A percentile compares a stretch with the other conserved stretches of the same genome.
Evolutionary conservation across 2,888 invertebrate species (phyloP).

Genomic region (Fragum whitleyi): DNA sequence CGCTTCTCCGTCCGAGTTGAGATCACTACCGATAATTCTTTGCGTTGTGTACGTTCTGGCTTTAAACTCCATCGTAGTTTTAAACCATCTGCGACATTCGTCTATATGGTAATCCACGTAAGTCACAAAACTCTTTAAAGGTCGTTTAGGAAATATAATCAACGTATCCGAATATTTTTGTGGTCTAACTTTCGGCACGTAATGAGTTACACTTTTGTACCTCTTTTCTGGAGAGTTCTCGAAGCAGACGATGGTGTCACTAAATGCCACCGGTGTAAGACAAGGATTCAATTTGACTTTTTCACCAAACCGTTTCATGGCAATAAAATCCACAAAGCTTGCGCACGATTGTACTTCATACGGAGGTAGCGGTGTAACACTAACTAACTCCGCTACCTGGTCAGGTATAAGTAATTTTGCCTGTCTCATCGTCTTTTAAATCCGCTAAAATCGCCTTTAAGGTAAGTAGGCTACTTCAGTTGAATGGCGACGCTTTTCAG

Average conservation of each 20-base stretch:
- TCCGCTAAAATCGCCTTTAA: background rate
- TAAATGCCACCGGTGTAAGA: slow-evolving; percentile 72
- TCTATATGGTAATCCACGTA: slow-evolving; percentile 78
- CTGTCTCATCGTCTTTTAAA: slow-evolving; percentile 40
- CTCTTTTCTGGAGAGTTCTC: slow-evolving; percentile 73
- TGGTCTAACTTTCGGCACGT: slow-evolving; percentile 77
- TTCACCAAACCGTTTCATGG: slow-evolving; percentile 75
- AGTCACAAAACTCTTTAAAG: slow-evolving; percentile 72
- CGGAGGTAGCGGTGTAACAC: slow-evolving; percentile 71
- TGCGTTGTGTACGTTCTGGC: slow-evolving; percentile 77
- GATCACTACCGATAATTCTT: slow-evolving; percentile 53
- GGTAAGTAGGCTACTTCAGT: background rate
- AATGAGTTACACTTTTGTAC: slow-evolving; percentile 76
- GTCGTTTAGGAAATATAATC: slow-evolving; percentile 73
- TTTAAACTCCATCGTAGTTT: slow-evolving; percentile 79
- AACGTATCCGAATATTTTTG: slow-evolving; percentile 74
- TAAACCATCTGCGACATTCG: slow-evolving; percentile 79
- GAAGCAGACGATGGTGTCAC: slow-evolving; percentile 74
- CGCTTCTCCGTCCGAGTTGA: slow-evolving; percentile 30
- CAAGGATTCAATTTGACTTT: slow-evolving; percentile 73
- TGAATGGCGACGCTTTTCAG: background rate
- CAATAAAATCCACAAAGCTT: slow-evolving; percentile 69
- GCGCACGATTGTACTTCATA: slow-evolving; percentile 71
- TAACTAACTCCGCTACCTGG: slow-evolving; percentile 73
- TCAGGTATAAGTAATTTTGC: slow-evolving; percentile 59